Conservation (phyloP, 2,113 vertebrate species). For the Neopipo cinnamomea region DNA sequence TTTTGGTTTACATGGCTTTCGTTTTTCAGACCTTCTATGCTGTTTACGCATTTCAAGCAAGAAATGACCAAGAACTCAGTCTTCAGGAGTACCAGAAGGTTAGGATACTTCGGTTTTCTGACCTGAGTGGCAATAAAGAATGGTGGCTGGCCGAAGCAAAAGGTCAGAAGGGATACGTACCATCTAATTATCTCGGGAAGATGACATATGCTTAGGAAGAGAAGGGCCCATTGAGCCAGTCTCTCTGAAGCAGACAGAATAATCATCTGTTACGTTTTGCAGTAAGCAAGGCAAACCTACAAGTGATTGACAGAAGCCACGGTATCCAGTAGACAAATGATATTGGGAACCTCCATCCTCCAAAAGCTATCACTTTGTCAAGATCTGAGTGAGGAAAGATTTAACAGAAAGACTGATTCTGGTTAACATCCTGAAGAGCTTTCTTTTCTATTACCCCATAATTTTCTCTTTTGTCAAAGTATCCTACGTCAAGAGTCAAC, state of each 20-base stretch:
- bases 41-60: conserved; percentile 91
- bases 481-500: neutral
- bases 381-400: neutral
- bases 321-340: neutral
- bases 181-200: conserved; percentile 93
- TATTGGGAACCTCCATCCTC: neutral
- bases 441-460: conserved; percentile 3
- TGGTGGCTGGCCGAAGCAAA: conserved; percentile 96
- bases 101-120: conserved; percentile 86
- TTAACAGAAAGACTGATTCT: conserved; percentile 23
- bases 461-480: conserved; percentile 6
- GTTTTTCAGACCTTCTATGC: conserved; percentile 87
- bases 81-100: conserved; percentile 91
- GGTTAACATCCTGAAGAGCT: neutral
- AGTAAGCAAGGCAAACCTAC: conserved; percentile 2
- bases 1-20: neutral
- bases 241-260: conserved; percentile 3
- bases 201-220: conserved; percentile 90
- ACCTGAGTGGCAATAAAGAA: conserved; percentile 92
- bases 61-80: conserved; percentile 91
- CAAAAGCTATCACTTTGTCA: conserved; percentile 10
- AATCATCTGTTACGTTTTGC: conserved; percentile 9
- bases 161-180: conserved; percentile 91
- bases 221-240: neutral
- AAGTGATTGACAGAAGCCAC: conserved; percentile 23